Evolutionary conservation across 2,113 vertebrate species (phyloP).

Genomic region (Beaufortia kweichowensis): DNA sequence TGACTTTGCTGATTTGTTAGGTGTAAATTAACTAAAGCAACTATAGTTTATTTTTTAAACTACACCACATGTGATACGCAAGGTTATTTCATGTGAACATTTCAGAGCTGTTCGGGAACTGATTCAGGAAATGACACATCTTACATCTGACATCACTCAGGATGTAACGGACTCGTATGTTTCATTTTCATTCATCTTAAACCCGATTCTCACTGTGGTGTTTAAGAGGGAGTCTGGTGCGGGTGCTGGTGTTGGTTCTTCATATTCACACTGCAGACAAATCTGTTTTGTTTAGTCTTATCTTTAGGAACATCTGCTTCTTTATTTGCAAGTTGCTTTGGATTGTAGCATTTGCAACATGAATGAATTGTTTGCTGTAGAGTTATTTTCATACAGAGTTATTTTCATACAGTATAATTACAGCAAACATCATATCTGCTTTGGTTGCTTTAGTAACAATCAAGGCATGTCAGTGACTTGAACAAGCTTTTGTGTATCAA

Average conservation of each 20-base stretch:
- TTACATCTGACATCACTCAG: constrained; percentile 23
- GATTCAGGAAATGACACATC: constrained; percentile 21
- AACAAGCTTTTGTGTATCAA: too few relatives aligned
- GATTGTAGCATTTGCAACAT: too few relatives aligned
- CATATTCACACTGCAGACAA: constrained; percentile 17
- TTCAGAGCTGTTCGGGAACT: constrained; percentile 30
- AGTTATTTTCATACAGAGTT: not conserved
- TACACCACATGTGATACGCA: not conserved
- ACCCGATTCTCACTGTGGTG: not conserved
- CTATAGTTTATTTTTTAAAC: too few relatives aligned
- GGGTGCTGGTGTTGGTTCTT: constrained; percentile 28
- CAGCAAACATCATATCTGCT: not conserved
- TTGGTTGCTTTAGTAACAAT: not conserved
- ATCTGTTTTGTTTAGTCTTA: not conserved
- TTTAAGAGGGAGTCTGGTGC: not conserved
- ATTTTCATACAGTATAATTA: not conserved
- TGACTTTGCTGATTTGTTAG: not conserved
- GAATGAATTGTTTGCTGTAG: not conserved
- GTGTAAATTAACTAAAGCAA: not conserved
- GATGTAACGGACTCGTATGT: constrained; percentile 33
- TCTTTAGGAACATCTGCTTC: not conserved
- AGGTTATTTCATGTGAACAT: constrained; percentile 23
- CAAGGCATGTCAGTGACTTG: too few relatives aligned
- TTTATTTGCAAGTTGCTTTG: too few relatives aligned
- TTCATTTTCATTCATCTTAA: constrained; percentile 16